A percentile compares a stretch with the other conserved stretches of the same genome.
phyloP scores from a whole-genome alignment of 2,797 vertebrate species.

The Erpetoichthys calabaricus region DNA sequence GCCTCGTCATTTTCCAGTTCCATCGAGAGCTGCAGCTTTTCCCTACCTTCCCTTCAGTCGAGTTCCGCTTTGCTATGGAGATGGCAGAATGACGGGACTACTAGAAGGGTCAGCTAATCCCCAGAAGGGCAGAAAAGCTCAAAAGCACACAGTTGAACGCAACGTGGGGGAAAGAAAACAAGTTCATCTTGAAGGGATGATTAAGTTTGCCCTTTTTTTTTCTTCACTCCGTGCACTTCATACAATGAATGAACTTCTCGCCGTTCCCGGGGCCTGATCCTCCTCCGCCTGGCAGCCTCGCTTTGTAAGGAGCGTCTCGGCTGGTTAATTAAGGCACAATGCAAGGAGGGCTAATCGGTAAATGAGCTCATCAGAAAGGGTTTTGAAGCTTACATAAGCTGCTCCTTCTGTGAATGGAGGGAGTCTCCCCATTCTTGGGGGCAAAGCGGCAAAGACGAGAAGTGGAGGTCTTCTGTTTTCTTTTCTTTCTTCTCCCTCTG shows the following conservation, averaged over 20 bases:
- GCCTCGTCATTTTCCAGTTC: too few species aligned
- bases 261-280: slow-evolving; percentile 23
- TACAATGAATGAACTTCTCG: slow-evolving; percentile 18
- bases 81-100: slow-evolving; percentile 18
- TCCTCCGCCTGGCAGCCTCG: slow-evolving; percentile 11
- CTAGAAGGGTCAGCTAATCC: slow-evolving; percentile 61
- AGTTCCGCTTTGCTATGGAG: slow-evolving; percentile 10
- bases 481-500: slow-evolving; percentile 16
- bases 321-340: slow-evolving; percentile 60
- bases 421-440: slow-evolving; percentile 11
- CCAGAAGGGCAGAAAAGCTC: slow-evolving; percentile 48
- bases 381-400: slow-evolving; percentile 38
- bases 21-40: too few species aligned
- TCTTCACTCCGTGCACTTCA: slow-evolving; percentile 37
- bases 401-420: slow-evolving; percentile 27
- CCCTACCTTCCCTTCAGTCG: too few species aligned
- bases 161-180: slow-evolving; percentile 36
- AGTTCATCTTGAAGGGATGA: slow-evolving; percentile 59
- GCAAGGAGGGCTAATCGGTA: slow-evolving; percentile 35
- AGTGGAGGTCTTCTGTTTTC: slow-evolving; percentile 9
- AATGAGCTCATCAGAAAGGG: slow-evolving; percentile 25
- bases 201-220: slow-evolving; percentile 30
- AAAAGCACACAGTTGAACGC: slow-evolving; percentile 36
- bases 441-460: too few species aligned
- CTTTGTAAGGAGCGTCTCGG: slow-evolving; percentile 41